Conservation (phyloP, 2,797 vertebrate genomes). For the Sebastes miniatus region DNA sequence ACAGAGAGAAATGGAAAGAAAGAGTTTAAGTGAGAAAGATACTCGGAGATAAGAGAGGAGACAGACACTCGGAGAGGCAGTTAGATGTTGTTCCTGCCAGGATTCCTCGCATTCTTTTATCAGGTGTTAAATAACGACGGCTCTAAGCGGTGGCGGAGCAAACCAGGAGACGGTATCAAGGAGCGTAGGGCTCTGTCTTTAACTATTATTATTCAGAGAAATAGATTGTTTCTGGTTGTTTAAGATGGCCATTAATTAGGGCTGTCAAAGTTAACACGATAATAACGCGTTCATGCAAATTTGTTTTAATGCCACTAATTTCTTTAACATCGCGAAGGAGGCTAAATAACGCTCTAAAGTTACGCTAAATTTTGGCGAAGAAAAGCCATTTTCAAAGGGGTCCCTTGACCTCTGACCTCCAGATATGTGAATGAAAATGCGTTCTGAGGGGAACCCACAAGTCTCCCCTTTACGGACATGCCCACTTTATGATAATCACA, state of each 20-base stretch:
- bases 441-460: too few species aligned
- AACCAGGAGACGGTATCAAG: background rate
- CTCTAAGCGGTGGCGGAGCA: background rate
- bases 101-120: slow-evolving; percentile 5
- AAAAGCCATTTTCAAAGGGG: too few species aligned
- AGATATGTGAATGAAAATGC: too few species aligned
- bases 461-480: too few species aligned
- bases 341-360: too few species aligned
- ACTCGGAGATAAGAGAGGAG: slow-evolving; percentile 30
- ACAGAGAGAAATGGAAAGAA: slow-evolving; percentile 13
- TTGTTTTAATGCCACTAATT: too few species aligned
- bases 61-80: slow-evolving; percentile 21
- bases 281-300: too few species aligned
- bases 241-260: background rate
- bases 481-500: too few species aligned
- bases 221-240: background rate
- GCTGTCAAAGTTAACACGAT: background rate
- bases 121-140: slow-evolving; percentile 2
- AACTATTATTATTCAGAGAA: background rate
- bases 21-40: slow-evolving; percentile 31
- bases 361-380: too few species aligned
- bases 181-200: background rate
- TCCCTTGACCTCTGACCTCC: too few species aligned
- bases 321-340: too few species aligned
- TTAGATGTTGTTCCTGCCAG: slow-evolving; percentile 3